A percentile compares a stretch with the other conserved stretches of the same genome.
Evolutionary conservation across 2,797 vertebrate genomes (phyloP).

Genomic region (Poecilia velifera): DNA sequence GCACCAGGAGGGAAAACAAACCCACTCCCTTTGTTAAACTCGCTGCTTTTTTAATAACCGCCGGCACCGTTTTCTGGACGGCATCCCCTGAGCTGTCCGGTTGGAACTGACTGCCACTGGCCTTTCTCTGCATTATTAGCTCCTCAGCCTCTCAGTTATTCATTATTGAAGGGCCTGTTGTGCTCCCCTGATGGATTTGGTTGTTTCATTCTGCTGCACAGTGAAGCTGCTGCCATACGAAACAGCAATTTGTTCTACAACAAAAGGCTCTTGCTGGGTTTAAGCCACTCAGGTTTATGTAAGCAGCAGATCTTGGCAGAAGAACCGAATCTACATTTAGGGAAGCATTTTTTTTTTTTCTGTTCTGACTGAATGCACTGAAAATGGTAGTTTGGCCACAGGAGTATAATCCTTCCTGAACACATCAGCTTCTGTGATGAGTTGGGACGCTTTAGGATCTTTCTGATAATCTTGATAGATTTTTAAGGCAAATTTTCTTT

Average conservation of each 20-base stretch:
- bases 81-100: constrained; percentile 42
- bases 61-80: constrained; percentile 35
- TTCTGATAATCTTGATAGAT: constrained; percentile 25
- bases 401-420: constrained; percentile 22
- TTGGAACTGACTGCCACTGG: constrained; percentile 41
- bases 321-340: constrained; percentile 6
- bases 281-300: constrained; percentile 30
- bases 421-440: constrained; percentile 11
- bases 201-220: constrained; percentile 50
- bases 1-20: constrained; percentile 28
- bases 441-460: constrained; percentile 17
- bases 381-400: constrained; percentile 23
- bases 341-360: constrained; percentile 7
- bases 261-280: constrained; percentile 12
- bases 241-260: constrained; percentile 39
- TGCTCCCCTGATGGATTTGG: constrained; percentile 61
- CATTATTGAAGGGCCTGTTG: constrained; percentile 61
- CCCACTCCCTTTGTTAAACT: constrained; percentile 33
- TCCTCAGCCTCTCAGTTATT: constrained; percentile 46
- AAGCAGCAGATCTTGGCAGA: constrained; percentile 35
- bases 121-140: constrained; percentile 58
- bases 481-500: constrained; percentile 15
- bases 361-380: constrained; percentile 20
- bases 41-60: constrained; percentile 45
- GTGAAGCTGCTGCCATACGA: constrained; percentile 18